Percentiles rank a stretch among this genome's conserved stretches.
Conservation (phyloP, 2,888 invertebrate species). For the Loripinus fragilis region DNA sequence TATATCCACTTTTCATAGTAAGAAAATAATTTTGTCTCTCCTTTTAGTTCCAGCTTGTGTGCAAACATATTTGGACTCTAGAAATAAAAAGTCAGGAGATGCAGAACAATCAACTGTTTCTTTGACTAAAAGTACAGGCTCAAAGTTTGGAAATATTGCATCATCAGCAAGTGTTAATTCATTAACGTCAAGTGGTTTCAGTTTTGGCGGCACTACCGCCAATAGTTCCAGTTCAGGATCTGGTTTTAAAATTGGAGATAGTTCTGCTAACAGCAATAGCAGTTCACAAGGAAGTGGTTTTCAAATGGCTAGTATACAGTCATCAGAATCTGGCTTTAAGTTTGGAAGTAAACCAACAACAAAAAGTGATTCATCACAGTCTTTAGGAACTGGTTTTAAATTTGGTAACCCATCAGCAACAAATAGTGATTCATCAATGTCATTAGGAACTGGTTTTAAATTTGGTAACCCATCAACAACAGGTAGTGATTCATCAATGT, state of each 20-base stretch:
- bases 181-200: slow-evolving; percentile 25
- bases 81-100: not conserved
- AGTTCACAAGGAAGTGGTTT: slow-evolving; percentile 4
- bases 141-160: slow-evolving; percentile 18
- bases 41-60: not conserved
- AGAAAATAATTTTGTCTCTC: too few species aligned
- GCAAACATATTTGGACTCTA: slow-evolving; percentile 3
- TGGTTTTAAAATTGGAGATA: slow-evolving; percentile 28
- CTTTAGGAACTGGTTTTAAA: slow-evolving; percentile 27
- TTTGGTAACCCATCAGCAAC: slow-evolving; percentile 25
- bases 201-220: slow-evolving; percentile 25
- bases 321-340: slow-evolving; percentile 23
- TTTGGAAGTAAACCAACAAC: slow-evolving; percentile 12
- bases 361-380: slow-evolving; percentile 13
- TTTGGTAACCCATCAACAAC: slow-evolving; percentile 19
- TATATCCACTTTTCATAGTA: too few species aligned
- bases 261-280: not conserved
- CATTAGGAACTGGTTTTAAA: slow-evolving; percentile 45
- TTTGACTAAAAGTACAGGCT: slow-evolving; percentile 19
- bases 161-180: slow-evolving; percentile 22
- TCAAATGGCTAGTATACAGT: slow-evolving; percentile 6
- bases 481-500: not conserved
- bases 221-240: slow-evolving; percentile 11
- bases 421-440: not conserved
- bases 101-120: not conserved